These are phyloP conservation scores for Galeopsomyia nigrocyanea DNA, from an alignment of 2,888 invertebrate genomes.

Conservation along the genomic window DNA sequence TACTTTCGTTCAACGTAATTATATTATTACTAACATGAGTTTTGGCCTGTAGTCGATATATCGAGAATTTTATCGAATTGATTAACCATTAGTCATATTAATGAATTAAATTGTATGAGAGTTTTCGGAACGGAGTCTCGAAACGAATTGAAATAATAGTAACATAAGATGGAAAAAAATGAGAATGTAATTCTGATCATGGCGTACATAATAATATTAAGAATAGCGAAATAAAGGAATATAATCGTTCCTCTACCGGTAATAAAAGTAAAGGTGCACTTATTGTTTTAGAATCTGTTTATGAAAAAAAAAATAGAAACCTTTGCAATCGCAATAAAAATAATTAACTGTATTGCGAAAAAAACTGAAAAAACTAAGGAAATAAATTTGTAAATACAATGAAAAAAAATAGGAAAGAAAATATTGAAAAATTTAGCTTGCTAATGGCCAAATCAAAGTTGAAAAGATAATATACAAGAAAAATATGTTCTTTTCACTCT, in stretches of 20 bases:
- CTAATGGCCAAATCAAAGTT: conserved; percentile 20
- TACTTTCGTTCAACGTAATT: too few relatives aligned
- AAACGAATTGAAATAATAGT: conserved; percentile 13
- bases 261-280: conserved; percentile 43
- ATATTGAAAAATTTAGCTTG: conserved; percentile 8
- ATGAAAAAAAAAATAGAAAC: conserved; percentile 36
- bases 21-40: neutral
- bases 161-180: conserved; percentile 24
- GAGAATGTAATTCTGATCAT: neutral
- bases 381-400: conserved; percentile 25
- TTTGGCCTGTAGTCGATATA: conserved; percentile 37
- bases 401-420: conserved; percentile 33
- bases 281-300: conserved; percentile 44
- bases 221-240: conserved; percentile 29
- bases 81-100: conserved; percentile 42
- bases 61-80: conserved; percentile 30
- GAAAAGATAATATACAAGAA: conserved; percentile 9
- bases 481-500: conserved; percentile 25
- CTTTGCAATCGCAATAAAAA: conserved; percentile 38
- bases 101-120: conserved; percentile 16
- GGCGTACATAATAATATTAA: conserved; percentile 11
- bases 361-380: conserved; percentile 37
- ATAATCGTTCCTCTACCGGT: conserved; percentile 35
- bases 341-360: conserved; percentile 13
- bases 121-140: too few relatives aligned